Base-by-base conservation (phyloP, 1,140 invertebrate species). In the Drosophila mauritiana region DNA sequence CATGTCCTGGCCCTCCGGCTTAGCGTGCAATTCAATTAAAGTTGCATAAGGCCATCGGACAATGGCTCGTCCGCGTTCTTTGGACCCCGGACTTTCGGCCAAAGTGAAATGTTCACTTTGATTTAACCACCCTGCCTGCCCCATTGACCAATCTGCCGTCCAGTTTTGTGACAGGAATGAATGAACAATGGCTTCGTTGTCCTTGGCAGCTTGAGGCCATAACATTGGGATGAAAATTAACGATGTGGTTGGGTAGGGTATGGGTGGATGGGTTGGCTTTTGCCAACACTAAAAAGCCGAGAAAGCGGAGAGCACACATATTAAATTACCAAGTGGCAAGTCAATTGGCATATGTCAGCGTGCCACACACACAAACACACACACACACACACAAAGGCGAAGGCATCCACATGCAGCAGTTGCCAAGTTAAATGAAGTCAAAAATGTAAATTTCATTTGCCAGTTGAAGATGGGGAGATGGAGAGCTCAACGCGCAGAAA, bases 391-490 rank as follows among this genome's bases (percentile, higher is more conserved):
- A 11, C 48, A 52, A 17, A 34, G 36, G 27, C 37, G n/a, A 37
- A 63, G 49, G 31, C 31, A 31, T 8, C 31, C 31, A 10, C 31
- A 7, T 31, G 27, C 27, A 31, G 27, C 27, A 31, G 65, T 64
- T 82, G 75, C 49, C 72, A 88, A 82, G 84, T 83, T 89, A 88
- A 88, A 88, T 88, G 84, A 80, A 89, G 84, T 88, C 83, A 89
- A 70, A 86, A 83, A 86, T 86, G 83, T 86, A 86, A 86, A 86
- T 88, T 86, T 88, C 79, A 83, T 88, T 86, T 79, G 51, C 11
- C 78, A 59, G 36, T 43, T 22, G 22, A 45, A 51, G 39, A 39
- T 46, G 57, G 25, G 25, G 43, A 53, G 31, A 31, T 31, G 31
- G 31, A 31, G 31, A 31, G 31, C 31, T 31, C 31, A 31, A 10